These are phyloP conservation scores for Bombycilla garrulus DNA, from an alignment of 2,113 vertebrate genomes.

Conservation along the genomic window DNA sequence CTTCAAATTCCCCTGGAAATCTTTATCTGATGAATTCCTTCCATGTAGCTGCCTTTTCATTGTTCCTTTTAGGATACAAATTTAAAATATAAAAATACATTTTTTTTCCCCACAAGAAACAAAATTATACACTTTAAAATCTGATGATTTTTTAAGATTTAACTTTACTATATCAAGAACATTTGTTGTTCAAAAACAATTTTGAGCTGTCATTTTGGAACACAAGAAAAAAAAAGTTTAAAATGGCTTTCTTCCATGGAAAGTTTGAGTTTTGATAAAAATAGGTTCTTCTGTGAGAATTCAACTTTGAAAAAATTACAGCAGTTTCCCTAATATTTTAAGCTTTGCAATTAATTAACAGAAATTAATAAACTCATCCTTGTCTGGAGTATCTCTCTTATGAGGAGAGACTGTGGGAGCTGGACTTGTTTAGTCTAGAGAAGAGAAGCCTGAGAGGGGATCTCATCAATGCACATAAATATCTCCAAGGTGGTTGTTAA, in stretches of 20 bases:
- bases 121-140: neutral
- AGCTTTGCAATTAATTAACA: neutral
- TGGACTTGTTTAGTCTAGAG: neutral
- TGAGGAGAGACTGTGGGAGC: neutral
- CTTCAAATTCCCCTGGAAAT: neutral
- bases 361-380: neutral
- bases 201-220: neutral
- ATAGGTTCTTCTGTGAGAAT: neutral
- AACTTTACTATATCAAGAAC: neutral
- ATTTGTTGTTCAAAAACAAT: neutral
- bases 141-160: accelerated
- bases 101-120: neutral
- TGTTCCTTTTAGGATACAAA: neutral
- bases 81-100: neutral
- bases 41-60: neutral
- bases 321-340: neutral
- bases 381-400: neutral
- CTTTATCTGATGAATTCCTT: neutral
- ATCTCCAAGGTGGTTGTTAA: neutral
- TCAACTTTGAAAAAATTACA: neutral
- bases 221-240: neutral
- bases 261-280: neutral
- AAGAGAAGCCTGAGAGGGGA: neutral
- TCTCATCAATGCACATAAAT: neutral
- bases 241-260: neutral